Evolutionary conservation across 2,113 vertebrate species (phyloP), one percentile per base, ranked within the genome.

Genomic region (Baryphthengus martii): DNA sequence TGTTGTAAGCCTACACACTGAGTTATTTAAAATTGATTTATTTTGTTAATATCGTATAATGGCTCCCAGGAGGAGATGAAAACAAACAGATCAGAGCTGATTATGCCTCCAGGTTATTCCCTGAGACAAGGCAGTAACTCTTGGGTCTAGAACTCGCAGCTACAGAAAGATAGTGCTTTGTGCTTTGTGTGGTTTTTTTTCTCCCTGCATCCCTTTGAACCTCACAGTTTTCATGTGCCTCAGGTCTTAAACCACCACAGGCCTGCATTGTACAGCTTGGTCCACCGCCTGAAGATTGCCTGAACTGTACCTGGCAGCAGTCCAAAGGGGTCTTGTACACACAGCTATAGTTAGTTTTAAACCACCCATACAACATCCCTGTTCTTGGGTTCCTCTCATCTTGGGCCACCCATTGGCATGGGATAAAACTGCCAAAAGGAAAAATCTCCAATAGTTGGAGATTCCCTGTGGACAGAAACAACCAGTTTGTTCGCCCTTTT

Each of bases 21-120:
- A 97, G 92, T 96, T 97, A 97, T 98, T 97, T 97, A 92, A 95
- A 97, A 97, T 97, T 89, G 79, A 95, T 97, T 97, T 97, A 85
- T 98, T 98, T 98, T 97, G 82, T 77, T 97, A 98, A 97, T 97
- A 93, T 97, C 13, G 0, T 85, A 94, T 96, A 95, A 97, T 97
- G 93, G 83, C 40, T 97, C 82, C 87, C 90, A 96, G 85, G 83
- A 97, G 92, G 93, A 95, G 95, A 95, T 78, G 94, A 97, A 97
- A 98, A 97, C 93, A 96, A 95, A 93, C 85, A 63, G 88, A 97
- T 86, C 90, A 88, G 89, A 80, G 74, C 33, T 80, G 83, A 95
- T 96, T 97, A 97, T 49, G 83, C 96, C 97, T 96, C 84, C 87
- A 96, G 94, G 89, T 85, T 96, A 77, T 90, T 87, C 84, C 71